Conservation (phyloP, 2,113 vertebrate species). For the Apistogramma diplotaenia region DNA sequence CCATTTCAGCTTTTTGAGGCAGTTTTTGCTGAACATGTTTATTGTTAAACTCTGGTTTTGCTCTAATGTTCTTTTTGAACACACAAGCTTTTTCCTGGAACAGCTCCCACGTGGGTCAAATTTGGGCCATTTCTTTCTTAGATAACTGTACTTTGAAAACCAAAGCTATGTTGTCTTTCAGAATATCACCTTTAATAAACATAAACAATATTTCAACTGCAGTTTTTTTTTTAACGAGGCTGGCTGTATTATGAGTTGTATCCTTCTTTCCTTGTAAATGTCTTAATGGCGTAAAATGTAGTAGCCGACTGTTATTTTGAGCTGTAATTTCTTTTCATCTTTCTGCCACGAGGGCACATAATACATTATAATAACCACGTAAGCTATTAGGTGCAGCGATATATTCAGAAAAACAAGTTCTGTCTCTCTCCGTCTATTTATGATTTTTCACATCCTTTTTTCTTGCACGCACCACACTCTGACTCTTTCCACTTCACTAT, state of each 20-base stretch:
- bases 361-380: background rate
- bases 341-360: background rate
- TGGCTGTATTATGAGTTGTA: background rate
- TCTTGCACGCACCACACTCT: background rate
- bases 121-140: background rate
- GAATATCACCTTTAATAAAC: background rate
- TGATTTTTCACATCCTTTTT: background rate
- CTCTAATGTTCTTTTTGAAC: background rate
- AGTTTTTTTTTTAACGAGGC: too few relatives aligned
- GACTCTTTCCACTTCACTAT: slow-evolving; percentile 29
- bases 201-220: background rate
- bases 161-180: background rate
- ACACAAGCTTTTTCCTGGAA: background rate
- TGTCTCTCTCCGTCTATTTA: background rate
- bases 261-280: background rate
- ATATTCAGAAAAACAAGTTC: background rate
- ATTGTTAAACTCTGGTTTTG: background rate
- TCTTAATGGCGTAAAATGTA: background rate
- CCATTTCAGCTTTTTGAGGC: background rate
- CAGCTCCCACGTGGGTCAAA: background rate
- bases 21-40: background rate
- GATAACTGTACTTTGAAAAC: background rate
- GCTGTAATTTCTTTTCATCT: background rate
- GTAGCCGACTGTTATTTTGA: background rate
- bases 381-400: background rate